Evolutionary conservation across 1,140 invertebrate species (phyloP), one percentile per base, ranked within the genome.

Genomic region (Diorhabda elongata): DNA sequence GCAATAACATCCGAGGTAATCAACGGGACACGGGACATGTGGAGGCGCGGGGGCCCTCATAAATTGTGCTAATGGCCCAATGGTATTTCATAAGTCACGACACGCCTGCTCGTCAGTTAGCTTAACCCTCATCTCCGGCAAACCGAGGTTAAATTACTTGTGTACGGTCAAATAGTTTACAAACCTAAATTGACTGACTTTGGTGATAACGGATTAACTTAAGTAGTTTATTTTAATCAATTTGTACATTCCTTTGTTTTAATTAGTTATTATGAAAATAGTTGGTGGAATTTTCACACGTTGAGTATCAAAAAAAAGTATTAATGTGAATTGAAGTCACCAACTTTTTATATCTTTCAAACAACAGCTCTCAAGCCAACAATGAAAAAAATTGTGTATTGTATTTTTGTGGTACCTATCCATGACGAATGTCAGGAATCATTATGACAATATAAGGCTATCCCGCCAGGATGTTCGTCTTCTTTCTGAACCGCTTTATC

Each of bases 61-160:
- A 80, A 80, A 80, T 80, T 73, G 72, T 72, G 73, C 77, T 78
- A 79, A 80, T 80, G 77, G 78, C 78, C 76, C 73, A 71, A 74
- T 77, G 78, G 78, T 79, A 80, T 80, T 80, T 80, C 78, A 80
- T 80, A 80, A 80, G 77, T 77, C 76, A 71, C 73, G 68, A 75
- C 70, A 67, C 61, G 71, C 71, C 67, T 57, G 61, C 42, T 57
- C 47, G 65, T 69, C 61, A 68, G 75, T 68, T 64, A 70, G 68
- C 58, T 65, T 52, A 59, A 69, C 73, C 70, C 76, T 69, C 67
- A 71, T 75, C 69, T 61, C 52, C 44, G 42, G 11, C 47, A 41
- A 61, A 63, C 52, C 42, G 64, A 65, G 64, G 64, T 65, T 65
- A 65, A 65, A 65, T 65, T 65, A 65, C 64, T 65, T 9, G 44